A percentile compares a stretch with the other conserved stretches of the same genome.
Evolutionary conservation across 1,140 invertebrate genomes (phyloP).

Genomic region (Cylas formicarius): DNA sequence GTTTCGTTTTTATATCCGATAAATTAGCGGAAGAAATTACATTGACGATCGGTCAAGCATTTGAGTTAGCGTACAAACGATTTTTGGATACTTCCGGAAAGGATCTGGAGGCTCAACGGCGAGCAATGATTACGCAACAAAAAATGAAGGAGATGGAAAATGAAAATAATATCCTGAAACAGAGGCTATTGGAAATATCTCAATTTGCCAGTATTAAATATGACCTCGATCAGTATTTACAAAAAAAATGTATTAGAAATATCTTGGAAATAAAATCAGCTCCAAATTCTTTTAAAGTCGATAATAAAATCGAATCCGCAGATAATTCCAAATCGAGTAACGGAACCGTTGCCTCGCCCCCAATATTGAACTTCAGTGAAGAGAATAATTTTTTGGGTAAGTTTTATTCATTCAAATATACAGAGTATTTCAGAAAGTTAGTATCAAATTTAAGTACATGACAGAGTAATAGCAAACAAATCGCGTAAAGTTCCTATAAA

Average conservation of each 20-base stretch:
- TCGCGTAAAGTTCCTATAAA: no score
- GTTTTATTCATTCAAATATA: no score
- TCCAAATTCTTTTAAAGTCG: conserved; percentile 4
- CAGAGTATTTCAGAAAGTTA: no score
- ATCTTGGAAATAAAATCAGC: conserved; percentile 32
- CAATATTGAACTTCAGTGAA: no score
- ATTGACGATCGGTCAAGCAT: conserved; percentile 93
- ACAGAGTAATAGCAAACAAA: no score
- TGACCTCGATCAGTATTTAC: conserved; percentile 39
- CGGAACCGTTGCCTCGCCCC: no score
- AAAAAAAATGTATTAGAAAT: conserved; percentile 36
- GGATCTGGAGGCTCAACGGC: conserved; percentile 65
- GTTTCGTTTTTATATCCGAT: conserved; percentile 94
- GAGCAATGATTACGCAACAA: conserved; percentile 65
- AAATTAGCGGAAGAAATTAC: conserved; percentile 95
- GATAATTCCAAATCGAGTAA: no score
- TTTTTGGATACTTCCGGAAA: conserved; percentile 72
- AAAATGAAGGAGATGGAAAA: conserved; percentile 63
- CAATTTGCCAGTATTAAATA: conserved; percentile 36
- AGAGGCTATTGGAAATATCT: conserved; percentile 55
- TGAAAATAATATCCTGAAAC: conserved; percentile 62
- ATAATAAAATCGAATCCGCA: conserved; percentile 2
- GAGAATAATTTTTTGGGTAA: no score
- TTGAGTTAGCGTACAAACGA: conserved; percentile 90
- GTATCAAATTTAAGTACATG: no score